Percentiles rank a stretch among this genome's conserved stretches.
These are phyloP conservation scores for Scytalopus superciliaris DNA, from an alignment of 2,113 vertebrate species.

Conservation along the genomic window DNA sequence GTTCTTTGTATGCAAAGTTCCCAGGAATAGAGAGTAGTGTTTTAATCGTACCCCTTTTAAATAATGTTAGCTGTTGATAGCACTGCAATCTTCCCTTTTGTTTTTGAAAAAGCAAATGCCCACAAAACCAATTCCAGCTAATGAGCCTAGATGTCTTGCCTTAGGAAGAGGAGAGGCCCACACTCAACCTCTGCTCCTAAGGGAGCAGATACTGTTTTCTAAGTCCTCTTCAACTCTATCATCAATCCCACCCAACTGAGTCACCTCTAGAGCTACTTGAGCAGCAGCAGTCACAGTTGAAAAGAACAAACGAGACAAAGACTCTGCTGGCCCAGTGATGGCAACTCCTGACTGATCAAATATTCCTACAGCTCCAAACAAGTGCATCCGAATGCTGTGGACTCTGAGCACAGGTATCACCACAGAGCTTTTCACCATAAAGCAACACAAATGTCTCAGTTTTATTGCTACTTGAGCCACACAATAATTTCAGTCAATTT, in stretches of 20 bases:
- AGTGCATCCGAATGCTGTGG: neutral
- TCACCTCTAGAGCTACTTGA: neutral
- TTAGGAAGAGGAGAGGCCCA: neutral
- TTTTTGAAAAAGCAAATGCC: neutral
- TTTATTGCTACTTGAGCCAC: neutral
- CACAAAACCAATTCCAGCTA: neutral
- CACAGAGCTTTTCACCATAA: neutral
- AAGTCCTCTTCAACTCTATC: neutral
- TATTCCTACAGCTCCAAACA: neutral
- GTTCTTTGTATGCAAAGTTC: neutral
- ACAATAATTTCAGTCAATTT: neutral
- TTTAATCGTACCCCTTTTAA: conserved; percentile 1
- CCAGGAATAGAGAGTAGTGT: neutral
- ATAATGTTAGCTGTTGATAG: neutral
- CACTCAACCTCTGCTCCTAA: neutral
- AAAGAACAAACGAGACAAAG: accelerated
- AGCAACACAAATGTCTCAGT: neutral
- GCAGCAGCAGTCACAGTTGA: neutral
- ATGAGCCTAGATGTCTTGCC: neutral
- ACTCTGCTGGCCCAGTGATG: accelerated
- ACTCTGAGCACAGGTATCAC: neutral
- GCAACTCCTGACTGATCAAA: neutral
- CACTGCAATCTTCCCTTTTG: neutral
- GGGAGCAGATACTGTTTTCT: neutral
- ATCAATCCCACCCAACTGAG: neutral